A percentile compares a stretch with the other conserved stretches of the same genome.
phyloP scores from a whole-genome alignment of 2,888 invertebrate genomes.

The Chrysina gloriosa region DNA sequence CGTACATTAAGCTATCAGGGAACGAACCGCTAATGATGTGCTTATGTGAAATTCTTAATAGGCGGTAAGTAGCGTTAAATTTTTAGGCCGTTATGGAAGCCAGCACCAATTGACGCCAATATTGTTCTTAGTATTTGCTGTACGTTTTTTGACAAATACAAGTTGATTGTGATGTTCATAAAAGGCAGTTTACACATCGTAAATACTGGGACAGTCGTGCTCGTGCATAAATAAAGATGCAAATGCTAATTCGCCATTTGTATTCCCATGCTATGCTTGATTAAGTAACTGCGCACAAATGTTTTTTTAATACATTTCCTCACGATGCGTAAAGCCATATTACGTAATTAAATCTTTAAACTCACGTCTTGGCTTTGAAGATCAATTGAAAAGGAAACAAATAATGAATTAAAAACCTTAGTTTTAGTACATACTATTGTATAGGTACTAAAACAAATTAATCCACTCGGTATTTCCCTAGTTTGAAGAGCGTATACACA shows the following conservation, averaged over 20 bases:
- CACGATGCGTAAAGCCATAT: background rate
- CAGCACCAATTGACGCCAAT: background rate
- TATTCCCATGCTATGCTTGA: conserved; percentile 13
- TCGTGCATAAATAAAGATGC: conserved; percentile 15
- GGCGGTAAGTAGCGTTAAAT: no score
- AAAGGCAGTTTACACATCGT: conserved; percentile 9
- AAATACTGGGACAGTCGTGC: conserved; percentile 22
- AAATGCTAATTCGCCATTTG: conserved; percentile 26
- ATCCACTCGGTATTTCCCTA: no score
- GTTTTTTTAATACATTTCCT: background rate
- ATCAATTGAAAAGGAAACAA: no score
- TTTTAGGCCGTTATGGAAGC: no score
- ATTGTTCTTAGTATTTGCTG: background rate
- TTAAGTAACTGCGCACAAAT: conserved; percentile 15
- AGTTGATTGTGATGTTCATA: background rate
- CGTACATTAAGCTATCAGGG: no score
- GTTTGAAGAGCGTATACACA: no score
- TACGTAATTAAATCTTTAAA: background rate
- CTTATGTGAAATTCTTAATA: no score
- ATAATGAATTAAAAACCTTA: no score
- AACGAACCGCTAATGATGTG: no score
- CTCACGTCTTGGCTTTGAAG: background rate
- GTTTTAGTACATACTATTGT: no score
- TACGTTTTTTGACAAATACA: conserved; percentile 1
- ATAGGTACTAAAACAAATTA: no score